Conservation (phyloP, 1,140 invertebrate species). For the Goniozus legneri region DNA sequence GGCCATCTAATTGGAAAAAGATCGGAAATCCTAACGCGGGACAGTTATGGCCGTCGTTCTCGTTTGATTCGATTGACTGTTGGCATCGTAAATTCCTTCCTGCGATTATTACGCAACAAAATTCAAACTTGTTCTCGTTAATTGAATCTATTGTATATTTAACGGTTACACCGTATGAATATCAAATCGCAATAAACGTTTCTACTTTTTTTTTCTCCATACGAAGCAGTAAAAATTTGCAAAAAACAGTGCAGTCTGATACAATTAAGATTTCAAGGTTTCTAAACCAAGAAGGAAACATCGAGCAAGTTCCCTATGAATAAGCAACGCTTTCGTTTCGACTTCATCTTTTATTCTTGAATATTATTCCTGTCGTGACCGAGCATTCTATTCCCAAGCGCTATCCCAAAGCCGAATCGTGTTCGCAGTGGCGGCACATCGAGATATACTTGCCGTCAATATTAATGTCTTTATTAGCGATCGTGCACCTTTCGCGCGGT, state of each 20-base stretch:
- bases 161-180: too few species aligned
- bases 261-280: too few species aligned
- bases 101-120: too few species aligned
- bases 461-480: constrained; percentile 54
- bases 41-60: constrained; percentile 3
- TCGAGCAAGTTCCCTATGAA: constrained; percentile 32
- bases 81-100: too few species aligned
- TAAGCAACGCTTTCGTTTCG: constrained; percentile 32
- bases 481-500: constrained; percentile 14
- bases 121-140: too few species aligned
- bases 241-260: too few species aligned
- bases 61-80: background rate
- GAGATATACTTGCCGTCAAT: constrained; percentile 44
- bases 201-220: too few species aligned
- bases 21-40: constrained; percentile 9
- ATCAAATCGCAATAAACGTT: too few species aligned
- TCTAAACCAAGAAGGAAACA: background rate
- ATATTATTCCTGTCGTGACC: constrained; percentile 43
- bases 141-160: too few species aligned
- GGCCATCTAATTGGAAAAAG: constrained; percentile 16
- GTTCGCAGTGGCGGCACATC: constrained; percentile 36
- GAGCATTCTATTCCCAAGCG: constrained; percentile 49
- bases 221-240: too few species aligned
- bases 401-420: constrained; percentile 37
- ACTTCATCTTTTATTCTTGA: constrained; percentile 32